Conservation (phyloP, 1,140 invertebrate species). For the Cephus cinctus region DNA sequence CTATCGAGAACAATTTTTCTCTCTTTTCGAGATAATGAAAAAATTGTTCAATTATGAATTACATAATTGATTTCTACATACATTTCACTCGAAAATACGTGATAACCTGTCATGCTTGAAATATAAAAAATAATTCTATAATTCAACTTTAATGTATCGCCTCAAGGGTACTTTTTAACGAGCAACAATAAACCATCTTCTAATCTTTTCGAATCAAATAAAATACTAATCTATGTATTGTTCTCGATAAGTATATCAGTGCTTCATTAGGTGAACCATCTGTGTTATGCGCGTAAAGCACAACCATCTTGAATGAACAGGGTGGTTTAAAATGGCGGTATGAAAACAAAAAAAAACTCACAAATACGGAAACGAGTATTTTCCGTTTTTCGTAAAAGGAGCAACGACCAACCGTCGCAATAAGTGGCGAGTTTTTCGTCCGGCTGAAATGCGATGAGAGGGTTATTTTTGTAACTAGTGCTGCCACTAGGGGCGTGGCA, state of each 20-base stretch:
- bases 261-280: not conserved
- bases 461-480: slow-evolving; percentile 57
- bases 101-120: slow-evolving; percentile 27
- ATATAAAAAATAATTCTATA: slow-evolving; percentile 18
- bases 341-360: slow-evolving; percentile 17
- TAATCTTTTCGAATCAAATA: too few relatives aligned
- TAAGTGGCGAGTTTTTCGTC: slow-evolving; percentile 20
- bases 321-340: slow-evolving; percentile 15
- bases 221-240: too few relatives aligned
- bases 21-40: slow-evolving; percentile 1
- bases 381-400: slow-evolving; percentile 17
- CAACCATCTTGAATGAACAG: slow-evolving; percentile 26
- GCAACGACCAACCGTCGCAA: slow-evolving; percentile 19
- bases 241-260: too few relatives aligned
- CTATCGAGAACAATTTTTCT: slow-evolving; percentile 20
- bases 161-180: too few relatives aligned
- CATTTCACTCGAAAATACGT: too few relatives aligned
- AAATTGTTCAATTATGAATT: not conserved
- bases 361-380: not conserved
- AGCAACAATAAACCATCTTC: too few relatives aligned
- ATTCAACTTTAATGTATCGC: too few relatives aligned
- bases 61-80: too few relatives aligned
- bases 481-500: too few relatives aligned
- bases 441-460: slow-evolving; percentile 27
- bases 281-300: slow-evolving; percentile 17